Base-by-base conservation (phyloP, 2,888 invertebrate species). In the Gastracanthus pulcherrimus region DNA sequence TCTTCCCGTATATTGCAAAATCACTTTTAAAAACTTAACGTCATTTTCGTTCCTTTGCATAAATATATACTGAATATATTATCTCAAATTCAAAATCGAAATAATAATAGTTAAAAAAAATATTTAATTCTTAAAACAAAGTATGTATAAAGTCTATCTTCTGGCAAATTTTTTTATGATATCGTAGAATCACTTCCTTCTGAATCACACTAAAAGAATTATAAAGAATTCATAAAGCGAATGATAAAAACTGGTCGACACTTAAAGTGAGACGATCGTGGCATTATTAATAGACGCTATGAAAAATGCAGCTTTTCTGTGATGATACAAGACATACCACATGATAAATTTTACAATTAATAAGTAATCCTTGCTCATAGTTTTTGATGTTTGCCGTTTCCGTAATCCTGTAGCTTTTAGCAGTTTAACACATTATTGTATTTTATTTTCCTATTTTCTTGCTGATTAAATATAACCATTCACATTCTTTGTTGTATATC, bases 261-360 rank as follows among this genome's bases (percentile, higher is more conserved):
- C 36, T 69, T 45, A 58, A 69, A 76, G 60, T 72, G 45, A 72
- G 34, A 74, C 45, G 45, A 58, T 69, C 58, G 55, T 26, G 66
- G 60, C 60, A 74, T 78, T 77, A 77, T 66, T 74, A 60, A 58
- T 51, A 60, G 58, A 67, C 9, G 51, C 2, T 41, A 74, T 3
- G 60, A 67, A 51, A 78, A 55, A 71, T 51, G 31, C 51, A 78
- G 70, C 81, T 77, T 76, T 77, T 66, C 75, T 78, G 78, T 83
- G 82, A 83, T 83, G 81, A 81, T 81, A 66, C 48, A 64, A 64
- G 67, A 75, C 34, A 60, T 60, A 78, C 70, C 58, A 64, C 66
- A 75, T 48, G 41, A 36, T 64, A 34, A 72, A 75, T 78, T 77
- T 70, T 64, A 72, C 4, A 51, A n/a, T n/a, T n/a, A n/a, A n/a